Evolutionary conservation across 2,888 invertebrate genomes (phyloP), one percentile per base, ranked within the genome.

Genomic region (Sarcophaga variegata): DNA sequence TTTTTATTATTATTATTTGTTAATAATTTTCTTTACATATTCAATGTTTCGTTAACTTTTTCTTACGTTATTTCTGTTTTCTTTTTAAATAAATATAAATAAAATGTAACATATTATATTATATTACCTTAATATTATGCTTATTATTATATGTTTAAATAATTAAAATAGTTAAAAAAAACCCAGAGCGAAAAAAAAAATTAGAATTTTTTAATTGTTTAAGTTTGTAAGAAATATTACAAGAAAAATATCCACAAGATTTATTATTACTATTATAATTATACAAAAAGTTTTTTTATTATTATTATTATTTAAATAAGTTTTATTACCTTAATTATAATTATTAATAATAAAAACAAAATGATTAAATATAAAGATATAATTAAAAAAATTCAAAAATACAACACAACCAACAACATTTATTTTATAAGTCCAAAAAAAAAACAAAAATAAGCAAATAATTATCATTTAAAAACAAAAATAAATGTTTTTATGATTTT

Each of bases 401-500:
- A 81, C 62, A 83, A 45, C 45, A 78, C 59, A 64, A 49, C 47
- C 37, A 69, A 14, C 17, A 54, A 74, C 54, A 81, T 64, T 37
- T 83, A 79, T 86, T 75, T 25, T 63, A 81, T 86, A 86, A 81
- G 83, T 75, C 81, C n/a, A 49, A 70, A 49, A 59, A 14, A 0
- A 54, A 54, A 54, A 54, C 4, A 63, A 67, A 89, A 87, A 88
- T 85, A 87, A 88, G 70, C 45, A 59, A 88, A 88, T 10, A 37
- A 37, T 37, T 37, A 37, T 37, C 37, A 37, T 37, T 37, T 37
- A 37, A 37, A 37, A 37, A 85, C 74, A 89, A 89, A 89, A 88
- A 90, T 89, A 90, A 90, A 91, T 91, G 92, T 92, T 91, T 17
- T 89, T 89, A 88, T 90, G 83, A 89, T 89, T 83, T 87, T 89